These are phyloP conservation scores for Trichomycterus rosablanca DNA, from an alignment of 2,113 vertebrate genomes.

Conservation along the genomic window DNA sequence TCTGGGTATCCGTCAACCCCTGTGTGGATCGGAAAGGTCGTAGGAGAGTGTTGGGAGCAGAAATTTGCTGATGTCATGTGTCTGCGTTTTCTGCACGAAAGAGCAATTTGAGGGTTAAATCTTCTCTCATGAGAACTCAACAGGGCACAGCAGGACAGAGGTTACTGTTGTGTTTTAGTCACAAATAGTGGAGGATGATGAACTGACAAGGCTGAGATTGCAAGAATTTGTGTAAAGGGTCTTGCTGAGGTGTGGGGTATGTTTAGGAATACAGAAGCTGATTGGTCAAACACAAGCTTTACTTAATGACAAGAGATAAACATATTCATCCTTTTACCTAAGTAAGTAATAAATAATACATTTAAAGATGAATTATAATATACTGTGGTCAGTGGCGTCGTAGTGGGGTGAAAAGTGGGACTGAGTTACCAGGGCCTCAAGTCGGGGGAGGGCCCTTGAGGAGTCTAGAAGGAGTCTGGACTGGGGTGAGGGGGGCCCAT, in stretches of 20 bases:
- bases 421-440: too few relatives aligned
- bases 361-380: too few relatives aligned
- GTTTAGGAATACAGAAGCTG: too few relatives aligned
- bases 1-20: constrained; percentile 26
- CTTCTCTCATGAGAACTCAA: constrained; percentile 17
- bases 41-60: constrained; percentile 28
- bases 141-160: background rate
- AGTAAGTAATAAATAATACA: too few relatives aligned
- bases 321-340: too few relatives aligned
- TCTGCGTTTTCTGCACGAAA: constrained; percentile 28
- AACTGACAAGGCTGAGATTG: constrained; percentile 17
- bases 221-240: background rate
- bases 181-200: constrained; percentile 10
- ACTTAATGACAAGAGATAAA: too few relatives aligned
- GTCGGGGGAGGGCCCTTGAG: too few relatives aligned
- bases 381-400: too few relatives aligned
- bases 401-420: too few relatives aligned
- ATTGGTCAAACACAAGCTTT: background rate
- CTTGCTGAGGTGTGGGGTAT: too few relatives aligned
- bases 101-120: constrained; percentile 6
- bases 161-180: constrained; percentile 2
- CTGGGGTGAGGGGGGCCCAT: too few relatives aligned
- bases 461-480: too few relatives aligned
- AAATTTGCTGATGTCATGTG: constrained; percentile 35
- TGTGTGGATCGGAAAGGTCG: constrained; percentile 27